Evolutionary conservation across 2,888 invertebrate species (phyloP).

Genomic region (Cheilosia urbana): DNA sequence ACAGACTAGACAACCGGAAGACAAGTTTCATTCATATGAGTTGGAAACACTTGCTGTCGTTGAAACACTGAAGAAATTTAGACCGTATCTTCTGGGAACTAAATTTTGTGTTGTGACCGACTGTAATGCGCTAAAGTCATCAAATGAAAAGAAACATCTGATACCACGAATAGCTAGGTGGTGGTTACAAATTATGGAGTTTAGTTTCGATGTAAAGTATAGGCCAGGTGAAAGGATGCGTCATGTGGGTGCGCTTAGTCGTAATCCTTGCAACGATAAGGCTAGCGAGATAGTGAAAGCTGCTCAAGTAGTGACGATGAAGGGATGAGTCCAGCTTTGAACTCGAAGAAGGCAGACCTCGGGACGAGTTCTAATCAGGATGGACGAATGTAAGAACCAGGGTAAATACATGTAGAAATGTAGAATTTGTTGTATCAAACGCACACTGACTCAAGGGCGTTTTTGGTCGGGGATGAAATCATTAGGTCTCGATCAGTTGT

Average conservation of each 20-base stretch:
- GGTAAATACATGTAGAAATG: too few species aligned
- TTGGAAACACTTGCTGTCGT: constrained; percentile 40
- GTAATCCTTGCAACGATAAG: constrained; percentile 59
- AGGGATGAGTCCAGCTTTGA: background rate
- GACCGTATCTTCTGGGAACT: constrained; percentile 29
- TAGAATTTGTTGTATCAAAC: too few species aligned
- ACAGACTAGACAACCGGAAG: constrained; percentile 76
- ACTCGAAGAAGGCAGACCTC: background rate
- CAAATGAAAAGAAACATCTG: constrained; percentile 61
- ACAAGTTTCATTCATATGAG: constrained; percentile 77
- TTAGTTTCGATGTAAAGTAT: constrained; percentile 78
- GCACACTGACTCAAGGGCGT: too few species aligned
- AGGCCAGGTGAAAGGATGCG: constrained; percentile 77
- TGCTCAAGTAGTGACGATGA: background rate
- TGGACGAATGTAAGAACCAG: too few species aligned
- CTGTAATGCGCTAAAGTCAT: constrained; percentile 76
- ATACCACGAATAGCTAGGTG: constrained; percentile 78
- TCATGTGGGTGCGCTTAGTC: constrained; percentile 78
- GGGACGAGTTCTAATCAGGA: background rate
- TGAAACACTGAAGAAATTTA: constrained; percentile 46
- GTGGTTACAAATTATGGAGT: constrained; percentile 79
- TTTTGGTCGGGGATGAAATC: too few species aligned
- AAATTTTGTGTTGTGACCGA: constrained; percentile 75
- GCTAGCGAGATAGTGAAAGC: background rate
- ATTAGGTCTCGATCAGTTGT: too few species aligned